Evolutionary conservation across 2,888 invertebrate genomes (phyloP).

Genomic region (Pemphredon lugubris): DNA sequence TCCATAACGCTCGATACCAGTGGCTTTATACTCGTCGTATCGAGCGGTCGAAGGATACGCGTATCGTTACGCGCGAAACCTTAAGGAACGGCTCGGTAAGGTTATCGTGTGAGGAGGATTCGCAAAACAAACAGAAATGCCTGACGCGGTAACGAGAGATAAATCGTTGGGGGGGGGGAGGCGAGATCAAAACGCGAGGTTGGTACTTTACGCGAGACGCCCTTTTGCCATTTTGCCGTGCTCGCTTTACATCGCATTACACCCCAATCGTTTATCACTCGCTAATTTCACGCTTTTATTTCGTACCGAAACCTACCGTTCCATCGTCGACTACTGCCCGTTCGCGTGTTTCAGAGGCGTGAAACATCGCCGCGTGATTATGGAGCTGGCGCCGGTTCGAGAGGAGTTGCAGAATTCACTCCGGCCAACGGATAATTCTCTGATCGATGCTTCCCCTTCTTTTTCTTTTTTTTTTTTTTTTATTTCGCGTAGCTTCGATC

Average conservation of each 20-base stretch:
- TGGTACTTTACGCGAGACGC: conserved; percentile 4
- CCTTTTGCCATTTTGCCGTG: not conserved
- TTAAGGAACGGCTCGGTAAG: conserved; percentile 9
- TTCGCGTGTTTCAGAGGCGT: conserved; percentile 59
- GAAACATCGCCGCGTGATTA: conserved; percentile 70
- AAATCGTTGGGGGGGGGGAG: conserved; percentile 29
- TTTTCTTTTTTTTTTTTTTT: no score
- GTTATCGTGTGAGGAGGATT: conserved; percentile 26
- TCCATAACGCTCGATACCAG: not conserved
- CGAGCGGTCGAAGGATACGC: conserved; percentile 33
- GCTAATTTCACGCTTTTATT: conserved; percentile 10
- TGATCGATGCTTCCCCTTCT: not conserved
- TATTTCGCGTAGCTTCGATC: not conserved
- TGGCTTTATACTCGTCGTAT: conserved; percentile 16
- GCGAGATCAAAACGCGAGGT: conserved; percentile 14
- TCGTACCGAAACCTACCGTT: conserved; percentile 20
- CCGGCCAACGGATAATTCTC: conserved; percentile 1
- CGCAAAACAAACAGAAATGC: conserved; percentile 23
- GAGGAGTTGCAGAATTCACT: conserved; percentile 57
- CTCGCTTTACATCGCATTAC: not conserved
- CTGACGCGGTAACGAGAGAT: conserved; percentile 27
- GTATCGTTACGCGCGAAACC: conserved; percentile 22
- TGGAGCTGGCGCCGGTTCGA: conserved; percentile 53
- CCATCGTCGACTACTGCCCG: not conserved
- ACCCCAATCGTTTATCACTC: not conserved